Evolutionary conservation across 2,113 vertebrate species (phyloP).

Genomic region (Oxyruncus cristatus): DNA sequence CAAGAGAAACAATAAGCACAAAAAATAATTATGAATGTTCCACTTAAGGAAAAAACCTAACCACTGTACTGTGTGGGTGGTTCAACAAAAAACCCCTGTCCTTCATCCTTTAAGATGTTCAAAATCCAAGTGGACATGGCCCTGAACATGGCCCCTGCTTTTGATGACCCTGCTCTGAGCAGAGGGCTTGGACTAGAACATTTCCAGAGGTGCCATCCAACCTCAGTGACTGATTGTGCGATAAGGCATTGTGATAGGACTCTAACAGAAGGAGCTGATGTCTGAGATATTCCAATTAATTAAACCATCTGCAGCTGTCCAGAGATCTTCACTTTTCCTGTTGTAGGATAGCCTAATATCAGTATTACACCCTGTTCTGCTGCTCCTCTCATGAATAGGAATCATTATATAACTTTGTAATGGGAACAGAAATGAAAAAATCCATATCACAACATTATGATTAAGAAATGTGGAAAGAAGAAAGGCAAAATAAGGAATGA

Average conservation of each 20-base stretch:
- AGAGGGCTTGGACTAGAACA: neutral
- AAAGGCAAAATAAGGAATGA: neutral
- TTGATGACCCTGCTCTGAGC: neutral
- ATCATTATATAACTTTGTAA: neutral
- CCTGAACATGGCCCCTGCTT: neutral
- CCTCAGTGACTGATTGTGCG: neutral
- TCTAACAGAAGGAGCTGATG: neutral
- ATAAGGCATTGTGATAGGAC: neutral
- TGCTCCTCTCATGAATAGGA: neutral
- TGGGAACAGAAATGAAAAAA: neutral
- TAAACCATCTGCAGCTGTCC: neutral
- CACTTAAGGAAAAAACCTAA: neutral
- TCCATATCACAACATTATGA: neutral
- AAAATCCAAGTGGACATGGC: neutral
- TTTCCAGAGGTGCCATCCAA: neutral
- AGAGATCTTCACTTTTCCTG: neutral
- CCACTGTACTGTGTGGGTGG: neutral
- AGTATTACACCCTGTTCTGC: neutral
- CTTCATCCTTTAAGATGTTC: neutral
- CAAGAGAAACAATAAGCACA: neutral
- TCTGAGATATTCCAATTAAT: neutral
- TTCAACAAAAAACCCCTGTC: neutral
- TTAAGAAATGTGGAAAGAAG: neutral
- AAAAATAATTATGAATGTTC: neutral
- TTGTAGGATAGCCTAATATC: neutral